Percentiles rank a stretch among this genome's conserved stretches.
Conservation (phyloP, 2,113 vertebrate species). For the Nipponia nippon region DNA sequence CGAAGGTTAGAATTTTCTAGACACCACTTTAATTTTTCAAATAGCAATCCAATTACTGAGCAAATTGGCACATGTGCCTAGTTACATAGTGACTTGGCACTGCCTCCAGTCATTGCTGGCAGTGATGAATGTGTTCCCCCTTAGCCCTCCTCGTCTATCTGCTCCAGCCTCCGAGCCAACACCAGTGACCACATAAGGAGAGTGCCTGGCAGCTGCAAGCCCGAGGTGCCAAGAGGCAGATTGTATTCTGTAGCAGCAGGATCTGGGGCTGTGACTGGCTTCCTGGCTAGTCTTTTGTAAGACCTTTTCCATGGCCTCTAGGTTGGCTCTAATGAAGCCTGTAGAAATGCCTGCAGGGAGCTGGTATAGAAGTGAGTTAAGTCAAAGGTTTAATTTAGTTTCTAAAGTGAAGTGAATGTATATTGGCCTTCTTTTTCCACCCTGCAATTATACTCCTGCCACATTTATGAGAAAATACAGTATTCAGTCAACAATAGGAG, state of each 20-base stretch:
- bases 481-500: slow-evolving; percentile 35
- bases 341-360: slow-evolving; percentile 58
- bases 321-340: slow-evolving; percentile 50
- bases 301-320: slow-evolving; percentile 57
- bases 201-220: slow-evolving; percentile 69
- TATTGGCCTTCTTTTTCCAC: slow-evolving; percentile 47
- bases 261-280: slow-evolving; percentile 39
- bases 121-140: slow-evolving; percentile 69
- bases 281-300: slow-evolving; percentile 57
- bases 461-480: slow-evolving; percentile 61
- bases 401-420: slow-evolving; percentile 42
- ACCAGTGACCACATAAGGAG: slow-evolving; percentile 64
- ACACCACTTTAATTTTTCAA: slow-evolving; percentile 69
- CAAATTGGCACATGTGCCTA: slow-evolving; percentile 69
- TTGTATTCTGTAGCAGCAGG: slow-evolving; percentile 12
- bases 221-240: slow-evolving; percentile 69
- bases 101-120: slow-evolving; percentile 31
- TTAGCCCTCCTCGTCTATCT: slow-evolving; percentile 43
- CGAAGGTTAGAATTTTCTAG: slow-evolving; percentile 38
- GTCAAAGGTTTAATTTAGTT: neutral
- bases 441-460: slow-evolving; percentile 44
- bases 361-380: slow-evolving; percentile 49
- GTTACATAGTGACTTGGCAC: slow-evolving; percentile 74
- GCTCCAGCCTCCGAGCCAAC: slow-evolving; percentile 53
- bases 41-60: slow-evolving; percentile 73